Evolutionary conservation across 2,113 vertebrate species (phyloP), one percentile per base, ranked within the genome.

Genomic region (Cervus canadensis): DNA sequence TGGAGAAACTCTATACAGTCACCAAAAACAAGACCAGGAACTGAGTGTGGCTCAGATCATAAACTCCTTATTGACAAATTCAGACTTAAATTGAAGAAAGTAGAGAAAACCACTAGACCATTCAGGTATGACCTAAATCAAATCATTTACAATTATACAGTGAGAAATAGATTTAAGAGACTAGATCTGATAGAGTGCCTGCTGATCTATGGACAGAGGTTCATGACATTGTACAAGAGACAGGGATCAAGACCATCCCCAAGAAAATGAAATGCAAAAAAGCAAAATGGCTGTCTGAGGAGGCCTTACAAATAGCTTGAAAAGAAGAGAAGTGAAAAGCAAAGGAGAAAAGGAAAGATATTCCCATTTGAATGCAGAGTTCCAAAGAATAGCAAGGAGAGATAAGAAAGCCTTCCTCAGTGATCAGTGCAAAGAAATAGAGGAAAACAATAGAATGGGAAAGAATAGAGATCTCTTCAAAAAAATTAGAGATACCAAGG

Each of bases 131-230:
- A 71, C n/a, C 64, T 36, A 71, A 71, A 71, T 71, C n/a, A 71
- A 36, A 71, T 23, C 9, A 3, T n/a, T 71, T 36, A 36, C 0
- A 2, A 71, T 71, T 71, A 71, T 71, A 71, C 4, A 71, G 64
- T 71, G 64, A 71, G n/a, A 36, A 71, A 36, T 12, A 71, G n/a
- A 71, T 71, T 71, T 12, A 71, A 71, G 1, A 8, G 5, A 0
- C 9, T 36, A 36, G 2, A 71, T 71, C 64, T 36, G n/a, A 71
- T 36, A 71, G 64, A 71, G 64, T 36, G 9, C n/a, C 64, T 71
- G 0, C 36, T 23, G 64, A 71, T 23, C 64, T 71, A 36, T 36
- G n/a, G 2, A 12, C 0, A 0, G n/a, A 71, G n/a, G 9, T 71
- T 36, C 64, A 11, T 71, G 64, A 71, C 64, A 71, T 21, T 71